Conservation (phyloP, 1,140 invertebrate species). For the Hirudo medicinalis region DNA sequence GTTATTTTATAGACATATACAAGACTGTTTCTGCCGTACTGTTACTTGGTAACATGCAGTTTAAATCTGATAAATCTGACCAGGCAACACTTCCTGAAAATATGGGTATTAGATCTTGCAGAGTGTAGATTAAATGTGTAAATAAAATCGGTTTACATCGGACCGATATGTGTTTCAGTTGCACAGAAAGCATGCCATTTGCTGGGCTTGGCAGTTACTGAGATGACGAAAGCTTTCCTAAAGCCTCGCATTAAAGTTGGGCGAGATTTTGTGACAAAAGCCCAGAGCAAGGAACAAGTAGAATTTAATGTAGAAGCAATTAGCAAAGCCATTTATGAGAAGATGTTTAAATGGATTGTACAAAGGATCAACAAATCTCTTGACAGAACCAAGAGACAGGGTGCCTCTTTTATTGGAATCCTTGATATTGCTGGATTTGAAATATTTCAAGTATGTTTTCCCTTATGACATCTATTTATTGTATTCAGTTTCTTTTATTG, state of each 20-base stretch:
- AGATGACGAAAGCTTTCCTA: conserved; percentile 94
- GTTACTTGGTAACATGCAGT: conserved; percentile 94
- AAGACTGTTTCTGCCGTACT: conserved; percentile 86
- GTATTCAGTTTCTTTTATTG: too few species aligned
- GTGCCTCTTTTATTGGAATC: conserved; percentile 97
- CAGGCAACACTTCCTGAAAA: conserved; percentile 96
- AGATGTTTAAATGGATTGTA: conserved; percentile 97
- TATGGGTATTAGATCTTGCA: conserved; percentile 43
- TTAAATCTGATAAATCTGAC: conserved; percentile 95
- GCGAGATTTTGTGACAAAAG: conserved; percentile 93
- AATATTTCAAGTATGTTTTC: conserved; percentile 71
- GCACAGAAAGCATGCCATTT: conserved; percentile 60
- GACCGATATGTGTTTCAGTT: conserved; percentile 30
- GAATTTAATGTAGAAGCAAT: conserved; percentile 98
- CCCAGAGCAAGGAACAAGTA: conserved; percentile 97
- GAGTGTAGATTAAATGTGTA: too few species aligned
- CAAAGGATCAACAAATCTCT: conserved; percentile 87
- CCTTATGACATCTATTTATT: neutral
- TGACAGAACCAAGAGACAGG: conserved; percentile 91
- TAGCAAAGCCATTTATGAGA: conserved; percentile 93
- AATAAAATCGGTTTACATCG: too few species aligned
- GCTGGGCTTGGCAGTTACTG: conserved; percentile 84
- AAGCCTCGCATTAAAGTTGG: conserved; percentile 96
- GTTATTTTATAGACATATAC: conserved; percentile 61
- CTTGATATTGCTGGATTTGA: conserved; percentile 99